Evolutionary conservation across 2,888 invertebrate genomes (phyloP).

Genomic region (Andrena minutula): DNA sequence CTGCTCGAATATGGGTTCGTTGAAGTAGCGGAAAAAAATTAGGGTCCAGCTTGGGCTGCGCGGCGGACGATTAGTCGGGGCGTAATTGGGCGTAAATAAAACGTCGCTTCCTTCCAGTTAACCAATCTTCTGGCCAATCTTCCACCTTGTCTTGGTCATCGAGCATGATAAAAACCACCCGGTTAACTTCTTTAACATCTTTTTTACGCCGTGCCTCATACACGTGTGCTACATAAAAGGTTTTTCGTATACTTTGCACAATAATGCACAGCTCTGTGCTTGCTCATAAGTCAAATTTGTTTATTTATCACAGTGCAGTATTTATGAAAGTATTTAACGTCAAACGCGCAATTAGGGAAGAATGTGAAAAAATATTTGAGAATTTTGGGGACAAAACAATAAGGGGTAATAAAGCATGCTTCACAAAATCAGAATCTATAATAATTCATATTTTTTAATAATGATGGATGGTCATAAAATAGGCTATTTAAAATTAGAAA

Average conservation of each 20-base stretch:
- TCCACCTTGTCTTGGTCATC: conserved; percentile 37
- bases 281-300: too few relatives aligned
- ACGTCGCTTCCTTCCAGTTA: conserved; percentile 55
- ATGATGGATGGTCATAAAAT: too few relatives aligned
- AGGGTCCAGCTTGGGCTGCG: conserved; percentile 41
- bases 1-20: conserved; percentile 47
- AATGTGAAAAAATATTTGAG: too few relatives aligned
- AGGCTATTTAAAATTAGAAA: too few relatives aligned
- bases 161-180: conserved; percentile 16
- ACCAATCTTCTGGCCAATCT: conserved; percentile 52
- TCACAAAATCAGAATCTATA: too few relatives aligned
- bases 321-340: too few relatives aligned
- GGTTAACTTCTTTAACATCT: conserved; percentile 11
- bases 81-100: conserved; percentile 75
- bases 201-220: neutral
- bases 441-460: neutral
- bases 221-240: neutral
- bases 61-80: conserved; percentile 61
- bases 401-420: too few relatives aligned
- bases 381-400: too few relatives aligned
- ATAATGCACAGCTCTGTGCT: too few relatives aligned
- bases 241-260: neutral
- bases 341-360: too few relatives aligned
- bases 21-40: conserved; percentile 26
- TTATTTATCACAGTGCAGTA: too few relatives aligned